Base-by-base conservation (phyloP, 37 sponge, comb jelly and placozoan species). In the Haliclona indistincta region DNA sequence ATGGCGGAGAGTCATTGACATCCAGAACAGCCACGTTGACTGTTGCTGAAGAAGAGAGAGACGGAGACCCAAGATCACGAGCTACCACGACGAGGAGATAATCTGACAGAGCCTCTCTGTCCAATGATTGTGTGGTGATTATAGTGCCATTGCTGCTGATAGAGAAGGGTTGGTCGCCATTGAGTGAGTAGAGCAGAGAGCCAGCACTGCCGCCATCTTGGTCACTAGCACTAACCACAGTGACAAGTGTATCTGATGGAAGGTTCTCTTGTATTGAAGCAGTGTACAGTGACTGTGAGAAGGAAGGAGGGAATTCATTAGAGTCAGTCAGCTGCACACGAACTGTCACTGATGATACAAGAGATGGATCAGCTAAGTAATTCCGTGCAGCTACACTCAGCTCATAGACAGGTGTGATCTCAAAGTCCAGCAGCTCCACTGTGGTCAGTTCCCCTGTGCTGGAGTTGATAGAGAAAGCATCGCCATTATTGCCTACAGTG, bases 1-100 rank as follows among this genome's bases (percentile, higher is more conserved):
- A 35, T 36, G 90, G 80, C 43, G 70, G 56, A 63, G 83, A 79
- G 64, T 89, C 90, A 66, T 89, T 89, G 29, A 79, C 60, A 47
- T 89, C 81, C 28, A 25, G 80, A 33, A 82, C 74, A 2, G 65
- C 30, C 2, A 91, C 68, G 4, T 17, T 20, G 23, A 91, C 78
- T 19, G 30, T 42, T 22, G 83, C 43, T 30, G 75, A 54, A 17
- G 88, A 41, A 29, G 74, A 71, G 40, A 85, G 58, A 6, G 88
- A 43, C 8, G 91, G 91, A 13, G 58, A 58, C 17, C 88, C 91
- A 0, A 69, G 54, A 37, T 91, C 91, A 5, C 23, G 56, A 7
- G 78, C 91, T 19, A 37, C 36, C 1, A 91, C 45, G 23, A 37
- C 60, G 28, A 91, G 63, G 11, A n/a, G 34, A 64, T 82, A 82